phyloP scores from a whole-genome alignment of 2,113 vertebrate genomes.

The Alouatta palliata region DNA sequence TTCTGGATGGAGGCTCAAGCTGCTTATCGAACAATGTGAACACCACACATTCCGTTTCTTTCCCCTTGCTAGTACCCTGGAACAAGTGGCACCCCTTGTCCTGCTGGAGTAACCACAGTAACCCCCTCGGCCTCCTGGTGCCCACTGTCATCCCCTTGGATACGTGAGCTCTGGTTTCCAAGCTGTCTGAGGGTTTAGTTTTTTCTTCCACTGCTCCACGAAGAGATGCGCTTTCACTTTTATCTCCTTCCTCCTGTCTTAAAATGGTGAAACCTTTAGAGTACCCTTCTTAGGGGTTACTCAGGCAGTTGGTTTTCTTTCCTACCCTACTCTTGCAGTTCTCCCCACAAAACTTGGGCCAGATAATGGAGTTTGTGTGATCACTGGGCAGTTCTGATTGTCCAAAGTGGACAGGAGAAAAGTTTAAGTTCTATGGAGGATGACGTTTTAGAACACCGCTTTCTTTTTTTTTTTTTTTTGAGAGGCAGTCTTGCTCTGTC shows the following conservation, averaged over 20 bases:
- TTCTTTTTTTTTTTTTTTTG: too few species aligned
- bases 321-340: too few species aligned
- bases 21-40: background rate
- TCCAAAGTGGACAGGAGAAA: background rate
- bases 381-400: background rate
- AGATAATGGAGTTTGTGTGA: background rate
- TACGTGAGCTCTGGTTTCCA: fast-evolving
- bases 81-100: too few species aligned
- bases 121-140: too few species aligned
- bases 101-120: fast-evolving
- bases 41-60: fast-evolving
- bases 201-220: background rate
- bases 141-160: fast-evolving
- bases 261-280: background rate
- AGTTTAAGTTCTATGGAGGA: fast-evolving
- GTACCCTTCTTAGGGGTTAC: background rate
- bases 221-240: background rate
- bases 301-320: background rate
- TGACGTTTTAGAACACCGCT: fast-evolving
- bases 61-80: too few species aligned
- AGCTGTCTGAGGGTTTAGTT: too few species aligned
- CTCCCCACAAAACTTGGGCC: fast-evolving
- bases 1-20: background rate
- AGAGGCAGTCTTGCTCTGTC: too few species aligned
- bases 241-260: background rate